Conservation (phyloP, 30 jellyfish, hydroid and myxozoan species). For the Mastigias papua region DNA sequence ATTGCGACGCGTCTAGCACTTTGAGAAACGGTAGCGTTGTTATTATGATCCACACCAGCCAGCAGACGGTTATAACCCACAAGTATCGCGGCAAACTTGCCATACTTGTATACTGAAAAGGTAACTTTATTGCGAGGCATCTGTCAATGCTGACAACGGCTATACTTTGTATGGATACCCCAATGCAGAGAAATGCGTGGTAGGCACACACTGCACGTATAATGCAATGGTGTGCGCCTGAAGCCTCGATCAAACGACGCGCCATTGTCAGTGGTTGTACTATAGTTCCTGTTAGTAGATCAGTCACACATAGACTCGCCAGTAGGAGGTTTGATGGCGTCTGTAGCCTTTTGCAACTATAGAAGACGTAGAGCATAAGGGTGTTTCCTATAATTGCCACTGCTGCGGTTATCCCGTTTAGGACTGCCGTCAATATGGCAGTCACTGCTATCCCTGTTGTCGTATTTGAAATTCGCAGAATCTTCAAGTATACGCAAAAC, state of each 20-base stretch:
- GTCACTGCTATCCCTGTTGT: constrained; percentile 48
- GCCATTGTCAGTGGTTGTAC: constrained; percentile 72
- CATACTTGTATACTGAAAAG: constrained; percentile 53
- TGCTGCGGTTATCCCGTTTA: constrained; percentile 45
- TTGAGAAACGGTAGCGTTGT: constrained; percentile 44
- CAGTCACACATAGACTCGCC: constrained; percentile 67
- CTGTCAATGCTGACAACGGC: constrained; percentile 72
- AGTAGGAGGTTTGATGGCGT: constrained; percentile 68
- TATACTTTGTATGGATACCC: constrained; percentile 58
- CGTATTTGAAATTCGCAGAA: constrained; percentile 34
- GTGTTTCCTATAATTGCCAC: constrained; percentile 57
- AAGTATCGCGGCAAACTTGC: constrained; percentile 52
- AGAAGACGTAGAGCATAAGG: constrained; percentile 58
- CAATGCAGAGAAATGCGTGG: constrained; percentile 68
- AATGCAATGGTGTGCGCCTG: constrained; percentile 68
- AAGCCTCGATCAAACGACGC: constrained; percentile 60
- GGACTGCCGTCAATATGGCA: constrained; percentile 52
- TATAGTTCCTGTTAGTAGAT: constrained; percentile 51
- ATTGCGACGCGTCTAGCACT: constrained; percentile 54
- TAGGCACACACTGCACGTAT: constrained; percentile 76
- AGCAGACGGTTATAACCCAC: constrained; percentile 11
- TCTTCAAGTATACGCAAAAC: constrained; percentile 36
- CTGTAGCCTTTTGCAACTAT: constrained; percentile 65
- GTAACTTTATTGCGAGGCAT: constrained; percentile 67
- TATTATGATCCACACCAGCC: constrained; percentile 52